phyloP scores from a whole-genome alignment of 1,140 invertebrate genomes.

The Eriosoma lanigerum region DNA sequence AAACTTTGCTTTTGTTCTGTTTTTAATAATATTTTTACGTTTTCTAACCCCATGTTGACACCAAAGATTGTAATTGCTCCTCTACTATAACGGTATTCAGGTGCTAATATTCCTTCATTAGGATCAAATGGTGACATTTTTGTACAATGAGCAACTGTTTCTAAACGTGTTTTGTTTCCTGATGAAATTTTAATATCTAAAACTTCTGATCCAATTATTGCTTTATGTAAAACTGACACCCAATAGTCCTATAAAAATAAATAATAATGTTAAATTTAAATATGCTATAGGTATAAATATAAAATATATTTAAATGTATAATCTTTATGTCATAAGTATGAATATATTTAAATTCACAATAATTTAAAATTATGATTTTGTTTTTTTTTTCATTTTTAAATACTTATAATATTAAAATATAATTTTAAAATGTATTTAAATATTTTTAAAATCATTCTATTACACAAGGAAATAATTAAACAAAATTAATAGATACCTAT shows the following conservation, averaged over 20 bases:
- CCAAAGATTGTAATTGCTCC: constrained; percentile 54
- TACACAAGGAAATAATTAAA: too few species aligned
- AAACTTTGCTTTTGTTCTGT: constrained; percentile 19
- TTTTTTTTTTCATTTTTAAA: too few species aligned
- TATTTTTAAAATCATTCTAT: too few species aligned
- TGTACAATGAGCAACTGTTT: constrained; percentile 61
- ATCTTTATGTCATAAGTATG: too few species aligned
- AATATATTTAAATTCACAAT: too few species aligned
- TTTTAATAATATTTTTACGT: constrained; percentile 46
- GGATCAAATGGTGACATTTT: constrained; percentile 17
- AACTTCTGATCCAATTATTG: constrained; percentile 59
- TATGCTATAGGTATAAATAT: too few species aligned
- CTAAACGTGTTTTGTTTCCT: constrained; percentile 57
- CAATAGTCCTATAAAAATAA: constrained; percentile 60
- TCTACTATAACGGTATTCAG: constrained; percentile 52
- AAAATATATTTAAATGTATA: too few species aligned
- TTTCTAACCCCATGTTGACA: constrained; percentile 52
- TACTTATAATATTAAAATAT: too few species aligned
- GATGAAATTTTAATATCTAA: constrained; percentile 58
- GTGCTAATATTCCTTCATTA: constrained; percentile 41
- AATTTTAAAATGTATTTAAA: too few species aligned
- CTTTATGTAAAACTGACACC: constrained; percentile 61
- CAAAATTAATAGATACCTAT: too few species aligned
- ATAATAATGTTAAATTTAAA: too few species aligned
- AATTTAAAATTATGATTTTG: too few species aligned